Percentiles rank a stretch among this genome's conserved stretches.
phyloP scores from a whole-genome alignment of 1,140 invertebrate genomes.

The Hypsibius dujardini region DNA sequence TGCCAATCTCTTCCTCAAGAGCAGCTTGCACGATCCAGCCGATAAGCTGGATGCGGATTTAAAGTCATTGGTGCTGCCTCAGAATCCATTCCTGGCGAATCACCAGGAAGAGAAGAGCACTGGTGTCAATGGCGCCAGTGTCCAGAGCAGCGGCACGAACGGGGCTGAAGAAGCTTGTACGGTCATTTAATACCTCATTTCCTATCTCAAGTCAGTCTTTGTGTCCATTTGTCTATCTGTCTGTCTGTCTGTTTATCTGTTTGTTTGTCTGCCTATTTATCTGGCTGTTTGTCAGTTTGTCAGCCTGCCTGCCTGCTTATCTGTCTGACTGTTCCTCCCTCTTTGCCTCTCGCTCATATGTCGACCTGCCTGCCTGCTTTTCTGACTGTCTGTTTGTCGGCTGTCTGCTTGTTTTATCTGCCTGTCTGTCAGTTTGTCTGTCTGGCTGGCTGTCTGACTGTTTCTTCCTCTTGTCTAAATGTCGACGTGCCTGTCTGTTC shows the following conservation, averaged over 20 bases:
- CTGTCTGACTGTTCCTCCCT: no score
- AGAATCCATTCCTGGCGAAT: background rate
- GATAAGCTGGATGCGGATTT: background rate
- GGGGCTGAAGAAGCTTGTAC: background rate
- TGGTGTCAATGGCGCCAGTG: background rate
- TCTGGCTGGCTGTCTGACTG: no score
- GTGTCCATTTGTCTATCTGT: background rate
- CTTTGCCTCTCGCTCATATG: no score
- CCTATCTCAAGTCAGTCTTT: background rate
- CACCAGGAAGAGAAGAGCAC: background rate
- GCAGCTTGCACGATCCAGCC: background rate
- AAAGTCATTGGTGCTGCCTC: background rate
- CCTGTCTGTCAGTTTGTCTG: no score
- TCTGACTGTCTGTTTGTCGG: no score
- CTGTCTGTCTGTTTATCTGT: no score
- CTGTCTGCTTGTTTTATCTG: no score
- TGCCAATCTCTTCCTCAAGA: background rate
- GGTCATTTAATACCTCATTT: background rate
- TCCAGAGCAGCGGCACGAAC: background rate
- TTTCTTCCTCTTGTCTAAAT: background rate
- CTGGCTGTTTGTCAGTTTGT: no score
- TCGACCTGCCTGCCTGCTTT: no score
- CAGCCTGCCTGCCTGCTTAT: no score
- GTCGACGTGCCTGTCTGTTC: background rate
- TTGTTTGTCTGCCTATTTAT: no score